A percentile compares a stretch with the other conserved stretches of the same genome.
Conservation (phyloP, 2,113 vertebrate species). For the Hippoglossus stenolepis region DNA sequence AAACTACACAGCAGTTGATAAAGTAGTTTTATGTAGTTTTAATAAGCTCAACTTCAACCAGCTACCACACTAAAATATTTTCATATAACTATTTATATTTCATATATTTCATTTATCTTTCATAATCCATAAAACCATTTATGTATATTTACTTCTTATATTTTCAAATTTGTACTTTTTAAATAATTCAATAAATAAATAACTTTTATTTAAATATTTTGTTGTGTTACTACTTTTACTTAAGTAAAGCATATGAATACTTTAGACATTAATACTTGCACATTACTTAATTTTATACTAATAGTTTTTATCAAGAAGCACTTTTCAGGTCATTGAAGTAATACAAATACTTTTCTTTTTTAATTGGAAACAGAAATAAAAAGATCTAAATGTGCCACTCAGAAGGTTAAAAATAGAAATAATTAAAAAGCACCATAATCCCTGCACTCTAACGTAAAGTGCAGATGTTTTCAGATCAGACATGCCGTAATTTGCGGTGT, state of each 20-base stretch:
- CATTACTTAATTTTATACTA: constrained; percentile 2
- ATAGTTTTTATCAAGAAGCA: not conserved
- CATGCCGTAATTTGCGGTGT: constrained; percentile 57
- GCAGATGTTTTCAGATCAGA: constrained; percentile 62
- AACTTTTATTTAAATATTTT: constrained; percentile 11
- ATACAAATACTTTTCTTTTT: too few species aligned
- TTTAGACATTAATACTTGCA: not conserved
- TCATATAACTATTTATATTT: too few species aligned
- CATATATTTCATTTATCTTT: too few species aligned
- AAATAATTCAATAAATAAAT: not conserved
- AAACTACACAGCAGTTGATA: not conserved
- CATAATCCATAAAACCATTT: too few species aligned
- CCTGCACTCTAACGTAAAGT: constrained; percentile 28
- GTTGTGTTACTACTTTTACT: constrained; percentile 1
- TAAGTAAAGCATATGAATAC: constrained; percentile 10
- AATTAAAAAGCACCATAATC: constrained; percentile 53
- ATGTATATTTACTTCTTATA: too few species aligned
- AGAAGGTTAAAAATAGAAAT: constrained; percentile 17
- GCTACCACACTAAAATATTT: not conserved
- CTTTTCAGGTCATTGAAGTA: too few species aligned
- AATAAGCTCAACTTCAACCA: not conserved
- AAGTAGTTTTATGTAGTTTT: not conserved
- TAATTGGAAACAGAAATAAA: not conserved
- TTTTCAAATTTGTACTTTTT: not conserved
- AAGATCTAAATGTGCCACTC: not conserved